Evolutionary conservation across 2,113 vertebrate genomes (phyloP).

Genomic region (Shinisaurus crocodilurus): DNA sequence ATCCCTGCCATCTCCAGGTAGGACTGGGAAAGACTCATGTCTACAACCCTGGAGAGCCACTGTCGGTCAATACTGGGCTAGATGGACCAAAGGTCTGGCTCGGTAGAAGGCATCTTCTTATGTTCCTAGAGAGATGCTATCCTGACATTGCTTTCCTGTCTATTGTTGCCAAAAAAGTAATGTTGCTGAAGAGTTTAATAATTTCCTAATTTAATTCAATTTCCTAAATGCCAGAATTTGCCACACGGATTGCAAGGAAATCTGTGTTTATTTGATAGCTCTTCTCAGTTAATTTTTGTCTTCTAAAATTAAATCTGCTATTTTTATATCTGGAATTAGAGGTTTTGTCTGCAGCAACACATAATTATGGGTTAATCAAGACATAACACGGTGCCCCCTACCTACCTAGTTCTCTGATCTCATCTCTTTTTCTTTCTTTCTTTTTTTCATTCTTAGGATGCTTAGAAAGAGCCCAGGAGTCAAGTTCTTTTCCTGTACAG

Average conservation of each 20-base stretch:
- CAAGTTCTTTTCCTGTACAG: not conserved
- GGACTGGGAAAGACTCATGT: too few relatives aligned
- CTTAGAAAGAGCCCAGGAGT: slow-evolving; percentile 22
- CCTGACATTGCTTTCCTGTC: not conserved
- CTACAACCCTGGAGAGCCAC: too few relatives aligned
- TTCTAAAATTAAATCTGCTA: slow-evolving; percentile 38
- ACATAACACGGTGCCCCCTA: slow-evolving; percentile 6
- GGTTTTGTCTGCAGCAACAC: slow-evolving; percentile 2
- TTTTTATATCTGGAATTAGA: slow-evolving; percentile 28
- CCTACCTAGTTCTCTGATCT: not conserved
- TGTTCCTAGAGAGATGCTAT: not conserved
- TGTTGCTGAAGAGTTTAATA: not conserved
- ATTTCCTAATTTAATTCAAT: not conserved
- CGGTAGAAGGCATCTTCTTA: not conserved
- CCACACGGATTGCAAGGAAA: slow-evolving; percentile 12
- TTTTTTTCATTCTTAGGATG: not conserved
- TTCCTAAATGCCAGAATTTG: not conserved
- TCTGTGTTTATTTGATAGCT: slow-evolving; percentile 8
- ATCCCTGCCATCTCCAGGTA: too few relatives aligned
- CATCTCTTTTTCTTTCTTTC: not conserved
- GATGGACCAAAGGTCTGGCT: not conserved
- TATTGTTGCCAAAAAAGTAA: not conserved
- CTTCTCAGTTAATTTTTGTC: not conserved
- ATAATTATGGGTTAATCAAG: slow-evolving; percentile 36
- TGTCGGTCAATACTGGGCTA: too few relatives aligned